phyloP scores from a whole-genome alignment of 2,113 vertebrate genomes.

The Eulemur rufifrons region DNA sequence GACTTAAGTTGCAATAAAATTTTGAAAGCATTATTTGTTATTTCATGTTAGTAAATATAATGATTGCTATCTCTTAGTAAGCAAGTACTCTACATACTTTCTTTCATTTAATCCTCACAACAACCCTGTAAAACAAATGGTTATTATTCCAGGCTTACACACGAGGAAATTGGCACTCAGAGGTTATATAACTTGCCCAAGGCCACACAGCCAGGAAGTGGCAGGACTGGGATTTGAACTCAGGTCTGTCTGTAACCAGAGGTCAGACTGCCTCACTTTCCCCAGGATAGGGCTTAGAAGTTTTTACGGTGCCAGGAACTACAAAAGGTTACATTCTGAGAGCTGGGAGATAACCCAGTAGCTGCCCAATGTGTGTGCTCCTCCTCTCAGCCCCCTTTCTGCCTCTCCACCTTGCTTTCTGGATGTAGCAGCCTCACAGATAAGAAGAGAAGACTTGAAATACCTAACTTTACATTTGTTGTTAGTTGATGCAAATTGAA shows the following conservation, averaged over 20 bases:
- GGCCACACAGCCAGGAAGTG: neutral
- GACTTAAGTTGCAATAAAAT: neutral
- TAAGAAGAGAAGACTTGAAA: neutral
- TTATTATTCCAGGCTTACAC: neutral
- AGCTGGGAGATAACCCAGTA: neutral
- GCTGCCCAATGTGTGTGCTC: neutral
- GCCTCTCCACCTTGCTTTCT: neutral
- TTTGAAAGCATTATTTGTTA: constrained; percentile 29
- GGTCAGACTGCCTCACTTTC: neutral
- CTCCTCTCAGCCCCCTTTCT: neutral
- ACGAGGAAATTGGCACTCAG: neutral
- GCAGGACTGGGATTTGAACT: constrained; percentile 1
- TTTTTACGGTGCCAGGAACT: neutral
- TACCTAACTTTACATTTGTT: neutral
- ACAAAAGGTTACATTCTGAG: neutral
- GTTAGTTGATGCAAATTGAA: neutral
- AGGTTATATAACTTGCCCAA: neutral
- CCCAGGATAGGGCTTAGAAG: neutral
- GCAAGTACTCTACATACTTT: neutral
- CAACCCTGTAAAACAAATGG: neutral
- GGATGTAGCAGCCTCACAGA: neutral
- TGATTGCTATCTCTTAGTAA: neutral
- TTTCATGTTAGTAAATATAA: neutral
- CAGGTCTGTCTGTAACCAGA: neutral
- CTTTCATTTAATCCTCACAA: neutral